Evolutionary conservation across 2,113 vertebrate species (phyloP).

Genomic region (Ciconia boyciana): DNA sequence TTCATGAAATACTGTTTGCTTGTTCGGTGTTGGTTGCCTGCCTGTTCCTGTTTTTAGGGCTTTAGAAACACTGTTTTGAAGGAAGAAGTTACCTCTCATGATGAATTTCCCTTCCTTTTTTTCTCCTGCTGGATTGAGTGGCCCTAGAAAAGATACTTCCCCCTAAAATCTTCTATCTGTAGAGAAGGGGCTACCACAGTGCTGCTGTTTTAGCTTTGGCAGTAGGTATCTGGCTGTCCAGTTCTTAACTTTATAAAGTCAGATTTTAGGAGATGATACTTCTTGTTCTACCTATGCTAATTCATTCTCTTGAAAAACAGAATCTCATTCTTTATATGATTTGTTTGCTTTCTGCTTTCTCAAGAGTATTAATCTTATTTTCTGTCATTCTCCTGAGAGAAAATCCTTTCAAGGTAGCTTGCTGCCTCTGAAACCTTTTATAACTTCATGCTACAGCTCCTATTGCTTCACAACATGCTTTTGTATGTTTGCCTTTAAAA

Average conservation of each 20-base stretch:
- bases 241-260: background rate
- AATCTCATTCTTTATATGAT: background rate
- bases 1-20: background rate
- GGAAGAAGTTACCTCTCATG: background rate
- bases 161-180: background rate
- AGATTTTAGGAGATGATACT: background rate
- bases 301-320: background rate
- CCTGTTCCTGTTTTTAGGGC: background rate
- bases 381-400: background rate
- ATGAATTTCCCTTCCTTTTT: background rate
- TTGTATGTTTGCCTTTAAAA: background rate
- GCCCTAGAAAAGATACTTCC: background rate
- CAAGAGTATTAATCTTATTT: background rate
- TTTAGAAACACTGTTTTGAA: background rate
- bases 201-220: background rate
- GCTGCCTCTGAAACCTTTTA: background rate
- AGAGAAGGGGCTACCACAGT: background rate
- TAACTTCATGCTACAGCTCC: background rate
- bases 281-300: background rate
- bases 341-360: conserved; percentile 18
- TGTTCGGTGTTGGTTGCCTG: background rate
- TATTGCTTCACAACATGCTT: background rate
- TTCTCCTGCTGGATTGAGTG: background rate
- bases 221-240: background rate
- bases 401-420: background rate